Base-by-base conservation (phyloP, 2,888 invertebrate genomes). In the Alloplasta piceator region DNA sequence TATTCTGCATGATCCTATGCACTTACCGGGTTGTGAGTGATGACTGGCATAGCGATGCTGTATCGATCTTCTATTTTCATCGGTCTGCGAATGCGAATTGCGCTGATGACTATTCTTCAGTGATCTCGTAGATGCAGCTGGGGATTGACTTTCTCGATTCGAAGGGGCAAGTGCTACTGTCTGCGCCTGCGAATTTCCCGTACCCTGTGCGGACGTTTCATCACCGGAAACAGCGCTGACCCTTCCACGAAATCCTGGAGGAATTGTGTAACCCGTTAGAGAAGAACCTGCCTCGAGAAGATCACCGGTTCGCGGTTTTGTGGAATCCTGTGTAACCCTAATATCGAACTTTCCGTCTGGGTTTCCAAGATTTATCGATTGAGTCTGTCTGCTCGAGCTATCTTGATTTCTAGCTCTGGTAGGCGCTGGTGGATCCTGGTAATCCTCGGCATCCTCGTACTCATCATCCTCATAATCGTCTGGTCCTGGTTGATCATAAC, bases 221-320 rank as follows among this genome's bases (percentile, higher is more conserved):
- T 88, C 82, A 63, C 95, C 95, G 0, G 95, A 94, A 5, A 95
- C 93, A 0, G 95, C 95, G 75, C 92, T 92, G 61, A 96, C 94
- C 72, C 95, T 94, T 63, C 95, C 96, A 67, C 96, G 94, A 71
- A 95, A 94, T 79, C 97, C 95, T 80, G 94, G 89, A 77, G 96
- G 95, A 91, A 97, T 94, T 85, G 94, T 94, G 91, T 95, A 94
- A 74, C 97, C 95, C 67, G 96, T 95, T 85, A 97, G 90, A 76
- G 94, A 91, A 86, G 95, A 94, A 10, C 96, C 96, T 0, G 96
- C 94, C 88, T 95, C 94, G 78, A 96, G 93, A 36, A 95, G 90
- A 88, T 93, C 94, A 63, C 94, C 94, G 85, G 94, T 94, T 83
- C 94, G 94, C 86, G 89, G 85, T 89, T 87, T 39, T 93, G 93